A percentile compares a stretch with the other conserved stretches of the same genome.
Conservation (phyloP, 2,888 invertebrate species). For the Macaria notata region DNA sequence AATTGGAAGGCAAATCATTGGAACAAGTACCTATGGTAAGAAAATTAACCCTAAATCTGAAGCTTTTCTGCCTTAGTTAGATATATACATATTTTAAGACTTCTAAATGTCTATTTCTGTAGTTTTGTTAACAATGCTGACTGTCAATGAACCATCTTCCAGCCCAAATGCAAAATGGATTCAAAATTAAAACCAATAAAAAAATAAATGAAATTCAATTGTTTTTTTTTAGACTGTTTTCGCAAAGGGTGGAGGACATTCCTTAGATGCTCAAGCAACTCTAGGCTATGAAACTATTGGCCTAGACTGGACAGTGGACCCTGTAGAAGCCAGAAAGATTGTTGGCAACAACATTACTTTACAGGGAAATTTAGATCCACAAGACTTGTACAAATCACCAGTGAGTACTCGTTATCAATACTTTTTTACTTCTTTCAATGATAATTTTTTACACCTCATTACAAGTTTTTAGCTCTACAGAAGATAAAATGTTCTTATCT, state of each 20-base stretch:
- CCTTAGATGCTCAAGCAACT: constrained; percentile 88
- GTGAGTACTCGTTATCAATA: constrained; percentile 62
- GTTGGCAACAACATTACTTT: constrained; percentile 90
- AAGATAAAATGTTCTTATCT: constrained; percentile 13
- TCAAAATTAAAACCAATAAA: no score
- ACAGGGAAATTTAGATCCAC: constrained; percentile 98
- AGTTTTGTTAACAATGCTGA: no score
- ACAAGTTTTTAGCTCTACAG: not conserved
- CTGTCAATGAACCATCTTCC: no score
- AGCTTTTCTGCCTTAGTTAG: no score
- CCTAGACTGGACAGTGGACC: constrained; percentile 97
- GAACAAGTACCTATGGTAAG: constrained; percentile 92
- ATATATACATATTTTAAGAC: no score
- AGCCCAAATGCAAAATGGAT: no score
- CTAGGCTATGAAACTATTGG: constrained; percentile 94
- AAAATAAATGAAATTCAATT: no score
- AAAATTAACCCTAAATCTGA: no score
- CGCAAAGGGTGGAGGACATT: constrained; percentile 96
- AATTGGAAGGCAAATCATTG: constrained; percentile 83
- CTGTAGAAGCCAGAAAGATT: constrained; percentile 86
- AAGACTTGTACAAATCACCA: constrained; percentile 91
- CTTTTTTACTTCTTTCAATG: constrained; percentile 3
- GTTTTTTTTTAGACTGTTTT: constrained; percentile 86
- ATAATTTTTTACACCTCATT: constrained; percentile 2
- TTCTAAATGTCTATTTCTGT: no score